Evolutionary conservation across 2,797 vertebrate species (phyloP).

Genomic region (Petrocephalus schoutedeni): DNA sequence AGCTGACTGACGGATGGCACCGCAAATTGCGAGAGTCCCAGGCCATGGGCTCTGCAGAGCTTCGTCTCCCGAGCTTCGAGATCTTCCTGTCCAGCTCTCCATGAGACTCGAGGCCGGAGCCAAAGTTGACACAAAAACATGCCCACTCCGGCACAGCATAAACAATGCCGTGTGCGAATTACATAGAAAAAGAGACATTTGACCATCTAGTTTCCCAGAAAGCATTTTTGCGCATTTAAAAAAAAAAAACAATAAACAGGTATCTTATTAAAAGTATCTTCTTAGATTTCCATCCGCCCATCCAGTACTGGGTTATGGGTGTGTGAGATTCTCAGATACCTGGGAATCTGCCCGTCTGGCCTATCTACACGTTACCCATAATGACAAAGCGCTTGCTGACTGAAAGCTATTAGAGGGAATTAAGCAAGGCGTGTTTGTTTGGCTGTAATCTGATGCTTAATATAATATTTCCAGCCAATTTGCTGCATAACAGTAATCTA

Average conservation of each 20-base stretch:
- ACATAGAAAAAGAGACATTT: slow-evolving; percentile 1
- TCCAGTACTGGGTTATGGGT: not conserved
- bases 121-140: not conserved
- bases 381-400: not conserved
- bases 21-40: not conserved
- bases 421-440: not conserved
- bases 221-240: not conserved
- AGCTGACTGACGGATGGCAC: not conserved
- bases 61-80: not conserved
- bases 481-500: not conserved
- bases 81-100: not conserved
- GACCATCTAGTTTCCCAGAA: not conserved
- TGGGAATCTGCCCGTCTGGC: not conserved
- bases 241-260: not conserved
- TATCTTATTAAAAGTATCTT: not conserved
- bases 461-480: not conserved
- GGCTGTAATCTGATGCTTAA: slow-evolving; percentile 3
- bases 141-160: not conserved
- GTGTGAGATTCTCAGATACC: not conserved
- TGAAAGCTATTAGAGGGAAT: not conserved
- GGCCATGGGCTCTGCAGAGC: not conserved
- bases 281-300: not conserved
- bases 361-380: not conserved
- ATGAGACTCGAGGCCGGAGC: not conserved
- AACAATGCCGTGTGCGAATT: not conserved